Conservation (phyloP, 2,888 invertebrate species). For the Amblyjoppa fuscipennis region DNA sequence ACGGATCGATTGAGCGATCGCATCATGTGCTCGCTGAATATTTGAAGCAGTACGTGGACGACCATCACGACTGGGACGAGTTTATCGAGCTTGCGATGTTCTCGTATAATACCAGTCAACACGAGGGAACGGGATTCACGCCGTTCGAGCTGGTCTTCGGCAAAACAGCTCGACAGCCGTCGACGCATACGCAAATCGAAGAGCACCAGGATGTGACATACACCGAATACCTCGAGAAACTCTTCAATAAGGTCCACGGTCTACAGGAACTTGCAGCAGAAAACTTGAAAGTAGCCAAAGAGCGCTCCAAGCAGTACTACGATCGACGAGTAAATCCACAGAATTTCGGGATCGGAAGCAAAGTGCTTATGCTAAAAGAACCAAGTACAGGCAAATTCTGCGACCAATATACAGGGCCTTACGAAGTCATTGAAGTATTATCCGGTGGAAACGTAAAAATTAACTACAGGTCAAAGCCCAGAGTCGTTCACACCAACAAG, state of each 20-base stretch:
- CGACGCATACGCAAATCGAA: constrained; percentile 56
- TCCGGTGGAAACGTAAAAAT: constrained; percentile 57
- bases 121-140: constrained; percentile 62
- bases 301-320: constrained; percentile 60
- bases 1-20: constrained; percentile 57
- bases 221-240: too few relatives aligned
- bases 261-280: too few relatives aligned
- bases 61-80: constrained; percentile 64
- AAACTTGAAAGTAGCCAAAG: constrained; percentile 51
- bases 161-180: constrained; percentile 56
- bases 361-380: constrained; percentile 52
- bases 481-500: neutral
- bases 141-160: constrained; percentile 66
- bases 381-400: constrained; percentile 53
- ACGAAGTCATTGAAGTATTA: constrained; percentile 53
- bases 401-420: constrained; percentile 60
- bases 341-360: constrained; percentile 43
- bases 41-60: constrained; percentile 58
- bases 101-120: constrained; percentile 66
- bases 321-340: constrained; percentile 34
- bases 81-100: constrained; percentile 57
- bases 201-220: too few relatives aligned
- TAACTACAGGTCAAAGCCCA: neutral
- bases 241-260: too few relatives aligned
- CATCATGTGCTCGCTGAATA: constrained; percentile 67